Evolutionary conservation across 1,140 invertebrate species (phyloP).

Genomic region (Proctacanthus coquilletti): DNA sequence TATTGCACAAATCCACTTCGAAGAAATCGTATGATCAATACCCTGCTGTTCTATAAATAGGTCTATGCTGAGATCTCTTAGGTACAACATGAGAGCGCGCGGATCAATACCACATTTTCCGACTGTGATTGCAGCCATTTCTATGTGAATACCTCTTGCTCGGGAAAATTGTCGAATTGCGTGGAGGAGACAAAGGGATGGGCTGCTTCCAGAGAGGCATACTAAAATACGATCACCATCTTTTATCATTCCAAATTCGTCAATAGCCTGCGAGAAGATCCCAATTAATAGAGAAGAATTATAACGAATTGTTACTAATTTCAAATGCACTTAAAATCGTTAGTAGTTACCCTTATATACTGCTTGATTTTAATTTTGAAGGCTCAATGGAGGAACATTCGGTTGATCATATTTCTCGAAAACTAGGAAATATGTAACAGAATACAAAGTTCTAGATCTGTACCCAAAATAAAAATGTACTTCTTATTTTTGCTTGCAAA

Average conservation of each 20-base stretch:
- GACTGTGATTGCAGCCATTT: slow-evolving; percentile 54
- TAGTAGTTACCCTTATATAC: no score
- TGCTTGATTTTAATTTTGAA: no score
- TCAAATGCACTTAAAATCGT: no score
- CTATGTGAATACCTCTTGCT: slow-evolving; percentile 59
- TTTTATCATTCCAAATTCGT: slow-evolving; percentile 72
- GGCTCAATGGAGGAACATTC: no score
- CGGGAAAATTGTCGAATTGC: slow-evolving; percentile 63
- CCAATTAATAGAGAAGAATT: slow-evolving; percentile 7
- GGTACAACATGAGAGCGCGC: slow-evolving; percentile 47
- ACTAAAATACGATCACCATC: slow-evolving; percentile 69
- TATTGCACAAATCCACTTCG: not conserved
- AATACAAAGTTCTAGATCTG: no score
- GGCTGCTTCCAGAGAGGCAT: slow-evolving; percentile 69
- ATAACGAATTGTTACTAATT: no score
- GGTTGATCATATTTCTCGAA: no score
- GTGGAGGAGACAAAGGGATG: slow-evolving; percentile 69
- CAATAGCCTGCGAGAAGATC: slow-evolving; percentile 51
- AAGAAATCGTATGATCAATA: not conserved
- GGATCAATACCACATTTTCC: slow-evolving; percentile 42
- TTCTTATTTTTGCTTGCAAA: no score
- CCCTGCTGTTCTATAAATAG: slow-evolving; percentile 49
- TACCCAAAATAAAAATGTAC: no score
- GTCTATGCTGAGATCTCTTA: slow-evolving; percentile 42
- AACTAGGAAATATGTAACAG: no score